These are phyloP conservation scores for Arizona elegans DNA, from an alignment of 2,113 vertebrate genomes.

Conservation along the genomic window DNA sequence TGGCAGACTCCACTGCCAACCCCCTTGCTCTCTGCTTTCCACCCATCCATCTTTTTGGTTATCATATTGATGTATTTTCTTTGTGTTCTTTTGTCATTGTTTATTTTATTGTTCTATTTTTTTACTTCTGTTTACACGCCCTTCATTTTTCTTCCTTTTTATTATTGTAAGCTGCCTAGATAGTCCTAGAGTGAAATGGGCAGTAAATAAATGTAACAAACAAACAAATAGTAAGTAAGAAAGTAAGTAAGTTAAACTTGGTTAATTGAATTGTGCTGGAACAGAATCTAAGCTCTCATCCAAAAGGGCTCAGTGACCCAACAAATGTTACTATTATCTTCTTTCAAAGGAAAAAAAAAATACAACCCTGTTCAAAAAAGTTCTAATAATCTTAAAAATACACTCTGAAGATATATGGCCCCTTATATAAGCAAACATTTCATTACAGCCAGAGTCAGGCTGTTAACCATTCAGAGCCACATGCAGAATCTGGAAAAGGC, in stretches of 20 bases:
- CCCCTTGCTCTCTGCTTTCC: neutral
- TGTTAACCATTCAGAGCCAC: neutral
- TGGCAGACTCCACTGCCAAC: neutral
- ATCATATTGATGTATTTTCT: neutral
- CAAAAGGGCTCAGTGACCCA: neutral
- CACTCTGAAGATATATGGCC: neutral
- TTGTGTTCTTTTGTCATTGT: neutral
- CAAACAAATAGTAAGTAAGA: neutral
- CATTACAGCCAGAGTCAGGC: neutral
- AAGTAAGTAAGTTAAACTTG: neutral
- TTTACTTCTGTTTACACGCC: neutral
- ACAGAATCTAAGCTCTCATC: neutral
- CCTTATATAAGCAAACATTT: neutral
- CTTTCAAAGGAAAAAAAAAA: neutral
- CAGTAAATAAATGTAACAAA: neutral
- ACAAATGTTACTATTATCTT: neutral
- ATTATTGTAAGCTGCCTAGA: neutral
- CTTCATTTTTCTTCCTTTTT: neutral
- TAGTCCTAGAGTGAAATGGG: neutral
- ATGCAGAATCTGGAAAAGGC: neutral
- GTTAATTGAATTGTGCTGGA: neutral
- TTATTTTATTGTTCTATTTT: neutral
- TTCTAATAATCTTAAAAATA: neutral
- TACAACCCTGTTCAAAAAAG: neutral
- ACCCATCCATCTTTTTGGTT: neutral